Base-by-base conservation (phyloP, 35 echinoderm and acorn worm species). In the Holothuria glaberrima region DNA sequence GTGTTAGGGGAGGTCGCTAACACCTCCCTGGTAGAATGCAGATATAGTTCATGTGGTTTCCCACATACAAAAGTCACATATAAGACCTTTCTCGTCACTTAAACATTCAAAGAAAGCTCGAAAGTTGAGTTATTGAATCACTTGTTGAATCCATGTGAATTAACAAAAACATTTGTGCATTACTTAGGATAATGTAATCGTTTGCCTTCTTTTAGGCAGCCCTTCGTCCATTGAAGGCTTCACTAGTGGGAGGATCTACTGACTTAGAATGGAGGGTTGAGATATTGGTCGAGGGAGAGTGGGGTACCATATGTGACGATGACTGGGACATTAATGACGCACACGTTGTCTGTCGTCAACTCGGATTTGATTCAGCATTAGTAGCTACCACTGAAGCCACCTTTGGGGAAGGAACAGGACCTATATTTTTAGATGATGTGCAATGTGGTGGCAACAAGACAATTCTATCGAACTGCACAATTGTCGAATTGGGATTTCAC, bases 221-320 rank as follows among this genome's bases (percentile, higher is more conserved):
- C 13, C 50, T 5, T 9, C 13, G 13, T 9, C 50, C 50, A 14
- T 52, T 52, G 48, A 48, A 54, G 90, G 90, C 5, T 45, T 6
- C 0, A 68, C 75, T 1, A 10, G 20, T 21, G 64, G 27, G 30
- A n/a, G n/a, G n/a, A n/a, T n/a, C n/a, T n/a, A n/a, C n/a, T n/a
- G n/a, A n/a, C n/a, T n/a, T n/a, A n/a, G 34, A 77, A 31, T 83
- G 91, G n/a, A 48, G 91, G 16, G 91, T 92, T 25, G 91, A 92
- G 71, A 84, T 92, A 4, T 88, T 87, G 9, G 71, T 78, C 1
- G 28, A 79, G 22, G 91, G 83, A 7, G 34, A 80, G 52, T 92
- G 91, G 91, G 91, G 91, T 0, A 78, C 83, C n/a, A 34, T 92
- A 27, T 92, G 91, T 30, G 84, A 92, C 30, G 84, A 92, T 88